Conservation (phyloP, 2,113 vertebrate genomes). For the Coracopsis vasa region DNA sequence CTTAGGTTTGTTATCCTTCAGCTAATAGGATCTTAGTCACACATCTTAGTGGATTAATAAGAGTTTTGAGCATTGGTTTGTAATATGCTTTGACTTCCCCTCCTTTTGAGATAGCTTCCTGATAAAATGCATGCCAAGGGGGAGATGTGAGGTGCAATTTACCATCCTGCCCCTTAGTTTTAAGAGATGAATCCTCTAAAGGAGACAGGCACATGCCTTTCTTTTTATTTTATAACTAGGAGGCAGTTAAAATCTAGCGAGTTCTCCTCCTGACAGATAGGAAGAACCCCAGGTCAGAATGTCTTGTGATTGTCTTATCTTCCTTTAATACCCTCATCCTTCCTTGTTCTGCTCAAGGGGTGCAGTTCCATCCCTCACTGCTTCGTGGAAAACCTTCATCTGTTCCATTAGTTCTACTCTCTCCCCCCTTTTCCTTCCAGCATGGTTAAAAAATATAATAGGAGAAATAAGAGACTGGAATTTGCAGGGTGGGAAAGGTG, state of each 20-base stretch:
- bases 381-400: not conserved
- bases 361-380: not conserved
- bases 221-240: not conserved
- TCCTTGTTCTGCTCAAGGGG: not conserved
- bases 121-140: not conserved
- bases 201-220: not conserved
- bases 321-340: not conserved
- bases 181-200: not conserved
- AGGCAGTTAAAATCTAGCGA: not conserved
- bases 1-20: slow-evolving; percentile 1
- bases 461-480: not conserved
- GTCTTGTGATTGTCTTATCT: not conserved
- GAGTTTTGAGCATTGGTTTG: not conserved
- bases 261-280: not conserved
- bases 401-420: not conserved
- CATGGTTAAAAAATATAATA: not conserved
- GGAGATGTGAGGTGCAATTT: not conserved
- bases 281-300: not conserved
- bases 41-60: slow-evolving; percentile 1
- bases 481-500: not conserved
- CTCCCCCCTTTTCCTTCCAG: not conserved
- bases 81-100: not conserved
- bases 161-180: not conserved
- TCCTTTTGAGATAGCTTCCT: not conserved
- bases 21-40: not conserved